These are phyloP conservation scores for Epizoanthus scotinus DNA, from an alignment of 92 coral and sea anemone genomes.

Conservation along the genomic window DNA sequence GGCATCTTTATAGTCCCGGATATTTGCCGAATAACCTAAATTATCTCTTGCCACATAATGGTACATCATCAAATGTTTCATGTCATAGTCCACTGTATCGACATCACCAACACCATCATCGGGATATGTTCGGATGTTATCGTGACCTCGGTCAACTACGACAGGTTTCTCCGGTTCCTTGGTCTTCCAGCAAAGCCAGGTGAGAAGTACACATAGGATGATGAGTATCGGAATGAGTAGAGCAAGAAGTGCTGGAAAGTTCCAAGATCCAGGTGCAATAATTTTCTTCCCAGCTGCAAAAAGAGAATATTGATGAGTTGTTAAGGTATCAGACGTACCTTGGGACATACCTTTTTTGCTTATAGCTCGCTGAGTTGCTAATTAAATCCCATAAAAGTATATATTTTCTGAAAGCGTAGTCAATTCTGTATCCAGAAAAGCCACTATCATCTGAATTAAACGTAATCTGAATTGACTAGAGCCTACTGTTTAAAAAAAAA, in stretches of 20 bases:
- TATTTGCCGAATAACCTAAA: conserved; percentile 29
- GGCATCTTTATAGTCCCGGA: conserved; percentile 25
- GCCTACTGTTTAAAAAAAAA: no score
- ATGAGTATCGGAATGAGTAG: neutral
- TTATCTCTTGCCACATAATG: neutral
- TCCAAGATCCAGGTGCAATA: neutral
- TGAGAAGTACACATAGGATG: neutral
- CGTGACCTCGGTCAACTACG: conserved; percentile 13
- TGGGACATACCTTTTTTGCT: no score
- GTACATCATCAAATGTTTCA: conserved; percentile 30
- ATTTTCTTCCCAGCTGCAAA: no score
- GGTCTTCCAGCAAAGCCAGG: conserved; percentile 39
- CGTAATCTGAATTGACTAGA: no score
- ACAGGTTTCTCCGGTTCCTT: conserved; percentile 27
- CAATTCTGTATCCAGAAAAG: no score
- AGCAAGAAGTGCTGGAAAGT: conserved; percentile 12
- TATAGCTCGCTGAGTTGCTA: no score
- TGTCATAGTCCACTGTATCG: conserved; percentile 24
- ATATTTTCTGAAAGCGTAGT: no score
- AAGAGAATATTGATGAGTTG: no score
- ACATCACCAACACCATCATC: conserved; percentile 32
- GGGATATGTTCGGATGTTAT: conserved; percentile 26
- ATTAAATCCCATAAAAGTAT: no score
- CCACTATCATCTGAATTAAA: no score
- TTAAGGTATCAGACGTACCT: no score